Evolutionary conservation across 2,113 vertebrate genomes (phyloP).

Genomic region (Elaphurus davidianus): DNA sequence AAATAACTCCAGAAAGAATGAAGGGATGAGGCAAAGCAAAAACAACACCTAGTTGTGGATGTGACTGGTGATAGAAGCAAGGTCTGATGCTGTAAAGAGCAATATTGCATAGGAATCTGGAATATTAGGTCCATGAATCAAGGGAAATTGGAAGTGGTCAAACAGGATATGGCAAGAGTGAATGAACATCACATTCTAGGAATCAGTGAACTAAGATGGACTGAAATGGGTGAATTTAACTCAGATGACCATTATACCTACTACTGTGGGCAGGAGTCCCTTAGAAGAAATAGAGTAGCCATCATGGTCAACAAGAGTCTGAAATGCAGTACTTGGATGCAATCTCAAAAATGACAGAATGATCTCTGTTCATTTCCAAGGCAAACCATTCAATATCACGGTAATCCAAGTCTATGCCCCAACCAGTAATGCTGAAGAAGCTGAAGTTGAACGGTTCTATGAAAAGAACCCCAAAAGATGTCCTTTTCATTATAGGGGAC

Average conservation of each 20-base stretch:
- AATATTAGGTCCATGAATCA: background rate
- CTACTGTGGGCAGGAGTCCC: background rate
- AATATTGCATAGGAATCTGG: background rate
- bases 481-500: background rate
- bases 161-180: background rate
- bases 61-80: background rate
- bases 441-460: background rate
- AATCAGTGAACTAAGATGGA: background rate
- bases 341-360: background rate
- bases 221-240: background rate
- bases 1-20: background rate
- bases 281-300: background rate
- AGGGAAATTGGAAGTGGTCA: background rate
- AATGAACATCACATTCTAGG: background rate
- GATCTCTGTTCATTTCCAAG: background rate
- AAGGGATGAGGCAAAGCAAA: background rate
- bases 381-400: background rate
- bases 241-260: background rate
- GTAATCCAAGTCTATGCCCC: background rate
- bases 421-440: rapidly evolving
- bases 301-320: background rate
- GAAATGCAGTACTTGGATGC: background rate
- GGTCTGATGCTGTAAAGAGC: background rate
- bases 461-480: background rate
- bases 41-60: background rate